phyloP scores from a whole-genome alignment of 2,113 vertebrate species.

The Lophotis ruficrista region DNA sequence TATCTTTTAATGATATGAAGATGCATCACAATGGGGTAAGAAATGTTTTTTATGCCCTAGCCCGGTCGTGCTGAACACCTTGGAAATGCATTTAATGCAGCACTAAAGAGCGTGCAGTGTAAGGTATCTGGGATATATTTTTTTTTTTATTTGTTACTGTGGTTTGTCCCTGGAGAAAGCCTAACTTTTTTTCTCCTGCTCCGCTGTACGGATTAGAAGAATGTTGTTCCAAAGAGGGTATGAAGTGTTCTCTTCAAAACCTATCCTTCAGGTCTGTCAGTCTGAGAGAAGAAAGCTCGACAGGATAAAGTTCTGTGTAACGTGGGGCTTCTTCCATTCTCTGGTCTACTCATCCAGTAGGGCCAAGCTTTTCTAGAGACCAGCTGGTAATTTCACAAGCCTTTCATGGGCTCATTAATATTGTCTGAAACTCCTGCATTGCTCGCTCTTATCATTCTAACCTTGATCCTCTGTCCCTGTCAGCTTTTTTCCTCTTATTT shows the following conservation, averaged over 20 bases:
- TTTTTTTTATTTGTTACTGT: neutral
- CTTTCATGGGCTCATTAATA: neutral
- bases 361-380: neutral
- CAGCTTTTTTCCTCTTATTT: neutral
- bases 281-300: neutral
- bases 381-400: neutral
- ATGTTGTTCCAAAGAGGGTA: neutral
- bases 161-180: neutral
- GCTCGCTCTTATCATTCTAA: neutral
- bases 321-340: neutral
- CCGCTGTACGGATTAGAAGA: neutral
- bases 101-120: too few species aligned
- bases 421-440: neutral
- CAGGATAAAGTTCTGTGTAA: neutral
- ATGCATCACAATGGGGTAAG: neutral
- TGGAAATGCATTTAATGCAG: neutral
- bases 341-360: neutral
- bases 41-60: neutral
- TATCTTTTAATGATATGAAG: neutral
- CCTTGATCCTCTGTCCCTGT: neutral
- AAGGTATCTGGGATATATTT: neutral
- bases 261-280: neutral
- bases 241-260: neutral
- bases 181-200: neutral
- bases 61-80: neutral